Base-by-base conservation (phyloP, 2,113 vertebrate species). In the Natator depressus region DNA sequence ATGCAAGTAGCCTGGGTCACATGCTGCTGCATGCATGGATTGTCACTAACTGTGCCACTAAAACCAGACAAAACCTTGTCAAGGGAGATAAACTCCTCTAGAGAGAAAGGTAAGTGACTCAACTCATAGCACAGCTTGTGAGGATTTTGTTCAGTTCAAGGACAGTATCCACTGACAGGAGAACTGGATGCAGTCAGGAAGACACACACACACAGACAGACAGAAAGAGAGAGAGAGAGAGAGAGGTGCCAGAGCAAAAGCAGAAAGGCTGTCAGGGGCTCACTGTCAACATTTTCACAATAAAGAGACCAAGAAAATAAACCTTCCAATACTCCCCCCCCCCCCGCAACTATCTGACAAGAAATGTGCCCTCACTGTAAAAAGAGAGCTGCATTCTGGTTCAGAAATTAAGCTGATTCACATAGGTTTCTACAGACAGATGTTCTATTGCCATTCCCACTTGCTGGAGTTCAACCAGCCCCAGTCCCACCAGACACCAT, bases 1-100 rank as follows among this genome's bases (percentile, higher is more conserved):
- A 97, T 91, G 94, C 95, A 86, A 94, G 96, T 24, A 97, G 96
- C 93, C 27, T 0, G 85, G 98, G 98, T 98, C 98, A 92, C 97
- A 97, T 84, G 93, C 97, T 98, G 96, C 89, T 95, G 94, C 88
- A 83, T 92, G 98, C 97, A 76, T 31, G 91, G 96, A 87, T 97
- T 98, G 98, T 98, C 98, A 98, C 95, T 97, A 96, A 87, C 92
- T 31, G 20, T 78, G 92, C 95, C 95, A 82, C 96, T 92, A 97
- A 96, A 97, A 97, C 95, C 95, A 98, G 97, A 97, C 93, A 98
- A 97, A 98, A 96, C 94, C 97, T 98, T 98, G 98, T 98, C 98
- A 98, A 80, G 96, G 95, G 95, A 98, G 95, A 98, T 97, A 88
- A 98, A 87, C 93, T 96, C 95, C 98, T 98, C 97, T 59, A 50